These are phyloP conservation scores for Leptatherina wallacei DNA, from an alignment of 2,797 vertebrate species.

Conservation along the genomic window DNA sequence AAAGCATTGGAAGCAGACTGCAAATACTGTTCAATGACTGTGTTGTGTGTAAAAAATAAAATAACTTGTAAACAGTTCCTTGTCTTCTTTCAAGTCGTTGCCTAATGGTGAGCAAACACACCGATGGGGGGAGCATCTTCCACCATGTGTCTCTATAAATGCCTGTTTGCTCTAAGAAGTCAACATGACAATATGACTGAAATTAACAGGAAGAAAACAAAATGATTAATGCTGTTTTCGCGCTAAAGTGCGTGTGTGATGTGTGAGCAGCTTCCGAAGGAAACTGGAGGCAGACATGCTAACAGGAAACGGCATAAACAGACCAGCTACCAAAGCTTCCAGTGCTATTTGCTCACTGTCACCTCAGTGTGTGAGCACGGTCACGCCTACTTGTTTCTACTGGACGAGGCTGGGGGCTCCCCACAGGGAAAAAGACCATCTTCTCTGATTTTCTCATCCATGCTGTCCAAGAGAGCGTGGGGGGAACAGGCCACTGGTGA, in stretches of 20 bases:
- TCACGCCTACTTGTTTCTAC: conserved; percentile 51
- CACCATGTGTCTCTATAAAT: conserved; percentile 48
- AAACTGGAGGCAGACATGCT: conserved; percentile 27
- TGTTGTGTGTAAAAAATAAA: conserved; percentile 30
- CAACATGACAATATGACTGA: conserved; percentile 3
- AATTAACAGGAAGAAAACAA: conserved; percentile 25
- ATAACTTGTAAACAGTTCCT: conserved; percentile 55
- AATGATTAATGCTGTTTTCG: conserved; percentile 42
- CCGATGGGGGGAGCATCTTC: conserved; percentile 30
- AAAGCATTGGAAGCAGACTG: conserved; percentile 1
- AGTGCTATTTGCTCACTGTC: conserved; percentile 44
- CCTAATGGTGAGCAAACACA: conserved; percentile 65
- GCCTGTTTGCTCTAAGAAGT: conserved; percentile 47
- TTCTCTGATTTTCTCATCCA: conserved; percentile 51
- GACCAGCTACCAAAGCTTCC: conserved; percentile 31
- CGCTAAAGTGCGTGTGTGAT: conserved; percentile 29
- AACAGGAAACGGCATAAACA: conserved; percentile 45
- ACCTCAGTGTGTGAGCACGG: conserved; percentile 45
- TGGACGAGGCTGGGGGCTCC: conserved; percentile 27
- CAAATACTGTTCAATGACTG: conserved; percentile 22
- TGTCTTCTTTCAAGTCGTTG: conserved; percentile 42
- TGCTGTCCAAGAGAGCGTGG: conserved; percentile 18
- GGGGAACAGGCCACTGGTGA: conserved; percentile 45
- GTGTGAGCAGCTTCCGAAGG: conserved; percentile 44
- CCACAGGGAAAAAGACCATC: conserved; percentile 20